phyloP scores from a whole-genome alignment of 1,140 invertebrate species.

The Drosophila triauraria region DNA sequence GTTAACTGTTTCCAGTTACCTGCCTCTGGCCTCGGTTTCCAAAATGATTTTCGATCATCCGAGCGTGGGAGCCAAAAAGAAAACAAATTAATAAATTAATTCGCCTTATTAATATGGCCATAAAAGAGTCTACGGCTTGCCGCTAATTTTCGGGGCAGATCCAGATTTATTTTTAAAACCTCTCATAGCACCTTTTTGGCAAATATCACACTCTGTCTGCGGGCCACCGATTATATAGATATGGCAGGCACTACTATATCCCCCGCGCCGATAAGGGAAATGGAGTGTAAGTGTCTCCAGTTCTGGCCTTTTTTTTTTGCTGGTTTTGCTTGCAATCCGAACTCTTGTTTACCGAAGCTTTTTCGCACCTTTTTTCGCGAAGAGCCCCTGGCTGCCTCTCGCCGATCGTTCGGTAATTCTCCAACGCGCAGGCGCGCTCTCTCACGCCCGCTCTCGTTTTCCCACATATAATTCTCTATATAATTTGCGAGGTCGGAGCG shows the following conservation, averaged over 20 bases:
- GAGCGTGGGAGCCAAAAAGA: conserved; percentile 47
- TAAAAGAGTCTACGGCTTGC: conserved; percentile 53
- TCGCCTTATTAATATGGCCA: conserved; percentile 53
- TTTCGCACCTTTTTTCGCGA: conserved; percentile 56
- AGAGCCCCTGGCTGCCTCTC: conserved; percentile 15
- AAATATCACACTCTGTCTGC: conserved; percentile 45
- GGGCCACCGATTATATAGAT: conserved; percentile 14
- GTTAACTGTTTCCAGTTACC: conserved; percentile 12
- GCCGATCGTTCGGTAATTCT: conserved; percentile 22
- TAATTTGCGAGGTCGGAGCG: conserved; percentile 75
- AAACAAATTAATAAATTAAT: conserved; percentile 77
- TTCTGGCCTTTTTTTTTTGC: background rate
- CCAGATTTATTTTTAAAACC: conserved; percentile 69
- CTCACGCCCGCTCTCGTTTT: conserved; percentile 34
- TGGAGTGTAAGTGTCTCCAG: conserved; percentile 12
- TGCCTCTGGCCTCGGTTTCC: conserved; percentile 31
- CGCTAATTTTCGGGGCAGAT: conserved; percentile 59
- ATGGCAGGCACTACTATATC: conserved; percentile 24
- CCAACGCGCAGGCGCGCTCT: conserved; percentile 38
- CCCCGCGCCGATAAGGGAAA: conserved; percentile 15
- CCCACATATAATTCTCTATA: conserved; percentile 81
- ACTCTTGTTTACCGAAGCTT: conserved; percentile 45
- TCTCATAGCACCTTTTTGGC: conserved; percentile 6
- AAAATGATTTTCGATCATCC: conserved; percentile 21
- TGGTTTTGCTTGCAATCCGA: conserved; percentile 14